Conservation (phyloP, 2,797 vertebrate genomes). For the Selene dorsalis region DNA sequence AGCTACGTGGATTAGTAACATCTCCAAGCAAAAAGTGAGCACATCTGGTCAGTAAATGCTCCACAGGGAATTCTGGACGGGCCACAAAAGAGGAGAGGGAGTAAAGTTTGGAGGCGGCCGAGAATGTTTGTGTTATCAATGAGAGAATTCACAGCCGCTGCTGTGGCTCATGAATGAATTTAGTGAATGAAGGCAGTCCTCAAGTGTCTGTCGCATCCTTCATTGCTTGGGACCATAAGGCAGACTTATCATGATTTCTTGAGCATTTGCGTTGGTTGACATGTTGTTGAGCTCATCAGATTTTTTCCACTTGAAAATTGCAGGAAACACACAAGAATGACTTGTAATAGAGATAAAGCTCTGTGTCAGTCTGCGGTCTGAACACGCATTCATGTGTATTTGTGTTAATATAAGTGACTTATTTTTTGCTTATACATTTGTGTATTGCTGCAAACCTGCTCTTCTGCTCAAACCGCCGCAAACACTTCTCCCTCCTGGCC, state of each 20-base stretch:
- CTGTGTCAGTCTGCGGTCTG: neutral
- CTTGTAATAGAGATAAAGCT: constrained; percentile 32
- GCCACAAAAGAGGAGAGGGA: constrained; percentile 89
- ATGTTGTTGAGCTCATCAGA: constrained; percentile 17
- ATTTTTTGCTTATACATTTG: constrained; percentile 61
- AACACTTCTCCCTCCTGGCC: constrained; percentile 73
- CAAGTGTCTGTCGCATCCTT: constrained; percentile 30
- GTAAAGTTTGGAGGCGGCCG: constrained; percentile 86
- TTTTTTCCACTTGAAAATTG: neutral
- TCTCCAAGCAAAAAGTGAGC: constrained; percentile 87
- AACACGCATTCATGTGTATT: constrained; percentile 15
- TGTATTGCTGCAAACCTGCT: constrained; percentile 45
- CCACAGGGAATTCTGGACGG: constrained; percentile 89
- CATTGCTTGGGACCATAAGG: constrained; percentile 19
- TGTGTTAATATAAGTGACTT: constrained; percentile 54
- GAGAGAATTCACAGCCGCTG: constrained; percentile 89
- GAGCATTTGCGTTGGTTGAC: neutral
- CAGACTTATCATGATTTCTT: neutral
- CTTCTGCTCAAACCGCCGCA: constrained; percentile 52
- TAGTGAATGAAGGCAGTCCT: constrained; percentile 58
- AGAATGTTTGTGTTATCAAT: constrained; percentile 83
- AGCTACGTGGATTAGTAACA: constrained; percentile 89
- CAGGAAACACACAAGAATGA: constrained; percentile 51
- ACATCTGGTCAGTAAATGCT: constrained; percentile 93
- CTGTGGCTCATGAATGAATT: constrained; percentile 73